Evolutionary conservation across 23 tunicate genomes (phyloP), one percentile per base, ranked within the genome.

Genomic region (Corella eumyota): DNA sequence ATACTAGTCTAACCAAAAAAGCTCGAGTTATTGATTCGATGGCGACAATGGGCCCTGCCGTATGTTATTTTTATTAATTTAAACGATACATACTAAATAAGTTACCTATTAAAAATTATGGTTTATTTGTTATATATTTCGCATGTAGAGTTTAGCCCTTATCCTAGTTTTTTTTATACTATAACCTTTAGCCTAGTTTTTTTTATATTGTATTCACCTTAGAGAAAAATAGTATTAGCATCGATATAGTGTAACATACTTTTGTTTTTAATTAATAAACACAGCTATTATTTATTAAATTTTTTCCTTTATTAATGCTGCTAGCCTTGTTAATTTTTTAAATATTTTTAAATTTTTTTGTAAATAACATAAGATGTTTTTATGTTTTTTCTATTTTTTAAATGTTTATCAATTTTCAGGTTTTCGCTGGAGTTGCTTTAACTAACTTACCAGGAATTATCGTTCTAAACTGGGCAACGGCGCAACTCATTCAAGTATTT

Each of bases 361-460:
- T n/a, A 53, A 53, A n/a, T 20, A n/a, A 9, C 7, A 20, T 53
- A 11, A 7, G 7, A 7, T 53, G 9, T 53, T 53, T 40, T 40
- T 40, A 40, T 40, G 48, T 11, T 9, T 9, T 15, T 9, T 11
- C 13, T 40, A 40, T 40, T 40, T 40, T 40, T 40, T 9, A 40
- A 9, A 40, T 40, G 11, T 9, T 15, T 40, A 40, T 9, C 48
- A 9, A 40, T 11, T 15, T 34, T 24, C 61, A 77, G 86, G 98
- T 92, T 0, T 83, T 92, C 61, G 92, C 98, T 35, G 99, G 99
- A 6, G 99, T 93, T 21, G 84, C 99, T 3, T 32, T 93, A 45
- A 93, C 99, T 3, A 93, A 93, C 73, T 65, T 93, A 15, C 99
- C 99, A 2, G 99, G 99, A 67, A 93, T 93, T 46, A 69, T 86